Conservation (phyloP, 2,113 vertebrate species). For the Nothocercus nigrocapillus region DNA sequence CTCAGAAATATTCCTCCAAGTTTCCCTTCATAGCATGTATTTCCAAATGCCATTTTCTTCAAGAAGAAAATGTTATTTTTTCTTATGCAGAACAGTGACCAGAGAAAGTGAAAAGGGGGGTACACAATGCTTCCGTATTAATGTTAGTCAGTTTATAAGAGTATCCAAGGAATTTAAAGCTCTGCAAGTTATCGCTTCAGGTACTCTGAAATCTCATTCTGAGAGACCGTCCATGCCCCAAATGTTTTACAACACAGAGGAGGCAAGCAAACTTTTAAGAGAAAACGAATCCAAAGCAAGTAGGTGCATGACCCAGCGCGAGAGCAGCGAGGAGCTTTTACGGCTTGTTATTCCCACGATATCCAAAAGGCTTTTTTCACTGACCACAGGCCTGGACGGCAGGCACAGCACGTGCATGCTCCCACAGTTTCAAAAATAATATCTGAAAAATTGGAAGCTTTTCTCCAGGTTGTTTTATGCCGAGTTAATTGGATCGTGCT, state of each 20-base stretch:
- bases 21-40: too few relatives aligned
- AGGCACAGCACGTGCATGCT: accelerated
- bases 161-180: not conserved
- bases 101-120: not conserved
- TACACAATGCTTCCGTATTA: not conserved
- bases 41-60: not conserved
- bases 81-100: not conserved
- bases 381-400: not conserved
- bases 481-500: not conserved
- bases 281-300: not conserved
- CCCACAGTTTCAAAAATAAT: not conserved
- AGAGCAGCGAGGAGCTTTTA: not conserved
- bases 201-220: not conserved
- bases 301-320: not conserved
- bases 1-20: not conserved
- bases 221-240: not conserved
- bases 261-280: not conserved
- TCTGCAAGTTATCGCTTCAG: not conserved
- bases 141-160: not conserved
- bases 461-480: not conserved
- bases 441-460: not conserved
- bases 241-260: not conserved
- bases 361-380: not conserved
- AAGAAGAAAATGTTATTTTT: not conserved
- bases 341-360: not conserved